A percentile compares a stretch with the other conserved stretches of the same genome.
These are phyloP conservation scores for Microcebus griseorufus DNA, from an alignment of 2,113 vertebrate species.

Conservation along the genomic window DNA sequence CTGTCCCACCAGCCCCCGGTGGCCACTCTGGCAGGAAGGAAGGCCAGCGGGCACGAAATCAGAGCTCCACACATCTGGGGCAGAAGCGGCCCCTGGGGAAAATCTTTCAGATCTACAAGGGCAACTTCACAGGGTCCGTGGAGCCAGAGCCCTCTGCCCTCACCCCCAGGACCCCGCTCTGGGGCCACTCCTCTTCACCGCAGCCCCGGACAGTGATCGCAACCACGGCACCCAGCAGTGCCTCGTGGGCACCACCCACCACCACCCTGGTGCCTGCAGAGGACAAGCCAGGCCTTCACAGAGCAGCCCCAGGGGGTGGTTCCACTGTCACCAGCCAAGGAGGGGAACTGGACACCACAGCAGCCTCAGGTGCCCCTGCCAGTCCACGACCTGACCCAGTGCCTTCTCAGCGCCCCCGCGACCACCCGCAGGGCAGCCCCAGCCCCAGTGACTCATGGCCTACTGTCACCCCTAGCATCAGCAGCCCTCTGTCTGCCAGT, in stretches of 20 bases:
- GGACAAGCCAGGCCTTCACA: slow-evolving; percentile 79
- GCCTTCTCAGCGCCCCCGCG: slow-evolving; percentile 81
- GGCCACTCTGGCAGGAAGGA: slow-evolving; percentile 76
- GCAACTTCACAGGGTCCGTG: slow-evolving; percentile 83
- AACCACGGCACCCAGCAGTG: slow-evolving; percentile 80
- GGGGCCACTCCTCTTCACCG: slow-evolving; percentile 54
- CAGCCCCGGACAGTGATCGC: slow-evolving; percentile 67
- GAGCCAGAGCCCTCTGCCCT: slow-evolving; percentile 73
- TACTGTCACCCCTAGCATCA: slow-evolving; percentile 77
- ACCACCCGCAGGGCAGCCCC: slow-evolving; percentile 77
- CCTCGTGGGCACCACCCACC: slow-evolving; percentile 80
- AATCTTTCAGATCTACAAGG: slow-evolving; percentile 83
- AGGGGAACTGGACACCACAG: slow-evolving; percentile 65
- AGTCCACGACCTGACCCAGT: slow-evolving; percentile 79
- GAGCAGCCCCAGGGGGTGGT: slow-evolving; percentile 56
- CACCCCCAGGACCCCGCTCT: slow-evolving; percentile 79
- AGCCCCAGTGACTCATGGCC: slow-evolving; percentile 81
- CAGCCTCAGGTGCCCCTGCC: slow-evolving; percentile 74
- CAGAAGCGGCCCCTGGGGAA: slow-evolving; percentile 82
- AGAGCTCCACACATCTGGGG: slow-evolving; percentile 81
- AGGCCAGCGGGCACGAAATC: slow-evolving; percentile 76
- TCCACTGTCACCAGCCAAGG: slow-evolving; percentile 42
- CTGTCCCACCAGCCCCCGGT: slow-evolving; percentile 15
- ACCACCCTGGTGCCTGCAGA: slow-evolving; percentile 42
- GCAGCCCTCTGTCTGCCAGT: slow-evolving; percentile 80